These are phyloP conservation scores for Geophilus truncorum DNA, from an alignment of 2,888 invertebrate species.

Conservation along the genomic window DNA sequence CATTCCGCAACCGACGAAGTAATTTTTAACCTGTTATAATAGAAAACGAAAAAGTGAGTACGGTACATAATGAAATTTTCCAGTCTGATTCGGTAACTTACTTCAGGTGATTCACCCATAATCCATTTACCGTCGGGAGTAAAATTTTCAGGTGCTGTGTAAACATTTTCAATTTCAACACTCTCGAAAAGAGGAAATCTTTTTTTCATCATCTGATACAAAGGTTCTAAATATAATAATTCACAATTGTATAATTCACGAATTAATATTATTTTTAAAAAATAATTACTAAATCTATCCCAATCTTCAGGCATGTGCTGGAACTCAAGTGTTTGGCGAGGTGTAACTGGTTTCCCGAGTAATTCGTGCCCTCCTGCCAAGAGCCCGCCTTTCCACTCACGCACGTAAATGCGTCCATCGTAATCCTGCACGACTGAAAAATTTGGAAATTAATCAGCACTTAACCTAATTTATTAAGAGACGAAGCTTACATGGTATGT, in stretches of 20 bases:
- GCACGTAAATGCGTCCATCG: conserved; percentile 60
- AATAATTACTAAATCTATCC: conserved; percentile 61
- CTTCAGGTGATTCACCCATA: conserved; percentile 62
- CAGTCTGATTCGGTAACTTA: conserved; percentile 39
- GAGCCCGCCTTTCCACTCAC: conserved; percentile 58
- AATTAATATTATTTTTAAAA: too few species aligned
- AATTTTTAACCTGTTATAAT: conserved; percentile 59
- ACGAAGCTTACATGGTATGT: conserved; percentile 2
- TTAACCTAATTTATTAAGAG: too few species aligned
- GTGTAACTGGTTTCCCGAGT: conserved; percentile 61
- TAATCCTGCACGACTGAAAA: conserved; percentile 58
- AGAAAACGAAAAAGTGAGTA: too few species aligned
- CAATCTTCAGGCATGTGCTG: conserved; percentile 56
- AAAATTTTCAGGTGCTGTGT: conserved; percentile 65
- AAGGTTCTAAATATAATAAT: conserved; percentile 48
- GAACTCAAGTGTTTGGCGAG: conserved; percentile 47
- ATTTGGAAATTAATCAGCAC: too few species aligned
- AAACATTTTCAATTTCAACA: conserved; percentile 54
- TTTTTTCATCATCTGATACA: conserved; percentile 48
- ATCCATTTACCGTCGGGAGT: conserved; percentile 67
- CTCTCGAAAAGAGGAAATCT: conserved; percentile 57
- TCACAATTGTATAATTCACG: too few species aligned
- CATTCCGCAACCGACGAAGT: conserved; percentile 69
- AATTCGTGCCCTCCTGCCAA: conserved; percentile 64
- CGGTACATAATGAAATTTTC: neutral